These are phyloP conservation scores for Lycocorax pyrrhopterus DNA, from an alignment of 2,113 vertebrate genomes.

Conservation along the genomic window DNA sequence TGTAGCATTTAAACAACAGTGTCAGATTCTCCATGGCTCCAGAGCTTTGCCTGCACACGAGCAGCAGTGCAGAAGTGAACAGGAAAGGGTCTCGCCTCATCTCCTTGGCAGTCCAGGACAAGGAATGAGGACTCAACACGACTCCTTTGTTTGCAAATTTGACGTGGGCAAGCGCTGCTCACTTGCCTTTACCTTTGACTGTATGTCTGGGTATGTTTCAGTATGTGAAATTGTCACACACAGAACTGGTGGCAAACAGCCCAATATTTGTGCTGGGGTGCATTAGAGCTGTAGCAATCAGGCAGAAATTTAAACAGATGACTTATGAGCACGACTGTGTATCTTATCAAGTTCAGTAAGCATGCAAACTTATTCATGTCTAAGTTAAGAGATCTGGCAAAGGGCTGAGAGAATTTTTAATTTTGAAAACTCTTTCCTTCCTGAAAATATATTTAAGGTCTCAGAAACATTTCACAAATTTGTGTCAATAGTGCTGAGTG, in stretches of 20 bases:
- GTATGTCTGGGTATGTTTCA: background rate
- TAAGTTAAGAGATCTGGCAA: background rate
- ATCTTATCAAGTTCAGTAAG: background rate
- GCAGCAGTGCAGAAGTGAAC: background rate
- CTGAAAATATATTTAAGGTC: background rate
- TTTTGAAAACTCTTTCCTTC: background rate
- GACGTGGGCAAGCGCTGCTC: fast-evolving
- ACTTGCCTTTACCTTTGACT: background rate
- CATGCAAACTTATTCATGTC: background rate
- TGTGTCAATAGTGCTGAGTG: background rate
- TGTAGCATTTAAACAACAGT: background rate
- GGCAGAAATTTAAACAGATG: background rate
- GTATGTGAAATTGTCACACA: background rate
- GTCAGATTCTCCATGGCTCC: background rate
- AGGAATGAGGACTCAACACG: background rate
- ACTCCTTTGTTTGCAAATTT: background rate
- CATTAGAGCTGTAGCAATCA: background rate
- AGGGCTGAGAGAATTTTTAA: background rate
- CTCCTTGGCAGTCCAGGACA: background rate
- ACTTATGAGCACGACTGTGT: background rate
- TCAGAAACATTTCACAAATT: background rate
- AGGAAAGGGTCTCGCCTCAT: background rate
- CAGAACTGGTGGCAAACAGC: background rate
- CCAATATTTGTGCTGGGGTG: background rate
- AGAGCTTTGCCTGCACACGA: fast-evolving